These are phyloP conservation scores for Gracilinanus agilis DNA, from an alignment of 2,113 vertebrate genomes.

Conservation along the genomic window DNA sequence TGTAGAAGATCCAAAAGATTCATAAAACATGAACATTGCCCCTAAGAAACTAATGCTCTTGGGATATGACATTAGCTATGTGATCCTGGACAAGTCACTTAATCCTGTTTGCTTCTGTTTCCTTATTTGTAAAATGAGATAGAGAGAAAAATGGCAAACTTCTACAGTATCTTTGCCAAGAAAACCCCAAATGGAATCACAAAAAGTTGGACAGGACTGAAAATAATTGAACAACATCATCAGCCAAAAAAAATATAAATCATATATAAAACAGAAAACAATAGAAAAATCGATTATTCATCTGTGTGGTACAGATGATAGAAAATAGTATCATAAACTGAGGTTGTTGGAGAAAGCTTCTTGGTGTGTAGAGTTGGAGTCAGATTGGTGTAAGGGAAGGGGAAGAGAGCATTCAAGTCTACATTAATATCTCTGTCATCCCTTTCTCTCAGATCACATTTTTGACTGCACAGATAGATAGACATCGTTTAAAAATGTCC, in stretches of 20 bases:
- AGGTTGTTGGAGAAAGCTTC: background rate
- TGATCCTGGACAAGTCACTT: too few relatives aligned
- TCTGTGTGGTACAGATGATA: background rate
- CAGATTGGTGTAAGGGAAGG: background rate
- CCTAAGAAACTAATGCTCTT: background rate
- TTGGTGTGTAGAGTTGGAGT: background rate
- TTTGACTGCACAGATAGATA: slow-evolving; percentile 95
- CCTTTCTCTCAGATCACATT: slow-evolving; percentile 92
- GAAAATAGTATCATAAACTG: background rate
- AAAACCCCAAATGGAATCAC: too few relatives aligned
- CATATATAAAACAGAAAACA: background rate
- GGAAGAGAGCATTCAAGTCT: background rate
- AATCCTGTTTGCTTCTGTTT: too few relatives aligned
- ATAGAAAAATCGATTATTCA: background rate
- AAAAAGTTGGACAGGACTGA: too few relatives aligned
- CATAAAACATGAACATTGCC: background rate
- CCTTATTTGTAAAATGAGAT: too few relatives aligned
- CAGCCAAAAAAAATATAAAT: too few relatives aligned
- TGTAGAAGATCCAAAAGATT: background rate
- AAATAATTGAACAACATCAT: too few relatives aligned
- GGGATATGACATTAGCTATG: background rate
- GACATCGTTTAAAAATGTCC: slow-evolving; percentile 98
- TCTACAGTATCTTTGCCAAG: too few relatives aligned
- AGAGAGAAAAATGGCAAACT: too few relatives aligned
- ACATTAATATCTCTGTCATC: slow-evolving; percentile 72